Evolutionary conservation across 2,888 invertebrate genomes (phyloP).

Genomic region (Acholoe squamosa): DNA sequence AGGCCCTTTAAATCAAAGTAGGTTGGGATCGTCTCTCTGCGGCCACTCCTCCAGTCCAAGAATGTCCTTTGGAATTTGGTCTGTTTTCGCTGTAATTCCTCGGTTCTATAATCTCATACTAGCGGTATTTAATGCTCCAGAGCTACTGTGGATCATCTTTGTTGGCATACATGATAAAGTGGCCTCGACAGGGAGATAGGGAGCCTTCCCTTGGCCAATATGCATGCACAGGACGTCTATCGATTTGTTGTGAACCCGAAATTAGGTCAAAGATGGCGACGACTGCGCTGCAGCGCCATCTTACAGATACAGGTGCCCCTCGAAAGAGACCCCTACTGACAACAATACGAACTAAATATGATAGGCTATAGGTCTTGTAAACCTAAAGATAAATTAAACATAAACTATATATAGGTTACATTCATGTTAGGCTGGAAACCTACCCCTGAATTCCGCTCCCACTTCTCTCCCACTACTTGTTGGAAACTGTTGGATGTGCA

Average conservation of each 20-base stretch:
- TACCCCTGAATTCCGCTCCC: no score
- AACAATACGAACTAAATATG: no score
- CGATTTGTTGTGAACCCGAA: slow-evolving; percentile 54
- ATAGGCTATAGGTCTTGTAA: no score
- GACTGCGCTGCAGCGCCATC: neutral
- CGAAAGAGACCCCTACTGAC: no score
- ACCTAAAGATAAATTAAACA: no score
- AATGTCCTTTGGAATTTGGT: slow-evolving; percentile 6
- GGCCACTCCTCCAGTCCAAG: neutral
- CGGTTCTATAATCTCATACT: neutral
- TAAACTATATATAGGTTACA: no score
- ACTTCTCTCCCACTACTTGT: no score
- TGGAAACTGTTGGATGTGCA: no score
- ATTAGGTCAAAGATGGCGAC: slow-evolving; percentile 45
- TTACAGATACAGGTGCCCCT: neutral
- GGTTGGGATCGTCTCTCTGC: neutral
- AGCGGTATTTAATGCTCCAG: neutral
- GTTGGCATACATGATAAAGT: neutral
- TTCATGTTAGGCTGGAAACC: no score
- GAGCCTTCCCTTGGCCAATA: neutral
- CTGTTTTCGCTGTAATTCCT: neutral
- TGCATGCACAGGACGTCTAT: slow-evolving; percentile 6
- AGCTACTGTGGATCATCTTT: neutral
- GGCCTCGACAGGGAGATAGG: neutral
- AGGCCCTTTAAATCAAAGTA: neutral